Base-by-base conservation (phyloP, 2,797 vertebrate genomes). In the Nyctalus aviator region DNA sequence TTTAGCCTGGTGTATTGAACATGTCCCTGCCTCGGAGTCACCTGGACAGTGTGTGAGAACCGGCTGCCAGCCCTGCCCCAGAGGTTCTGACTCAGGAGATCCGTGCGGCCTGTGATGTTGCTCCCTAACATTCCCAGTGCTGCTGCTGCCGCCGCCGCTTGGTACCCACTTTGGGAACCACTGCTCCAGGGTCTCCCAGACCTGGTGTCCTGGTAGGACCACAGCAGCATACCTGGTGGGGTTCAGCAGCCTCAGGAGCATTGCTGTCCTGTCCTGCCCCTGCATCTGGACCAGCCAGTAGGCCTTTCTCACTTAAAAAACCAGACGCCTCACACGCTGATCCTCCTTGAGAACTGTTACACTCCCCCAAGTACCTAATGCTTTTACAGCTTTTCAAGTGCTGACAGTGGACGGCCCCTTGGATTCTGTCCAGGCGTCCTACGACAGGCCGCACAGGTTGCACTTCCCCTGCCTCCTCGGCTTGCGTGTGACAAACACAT, bases 391-490 rank as follows among this genome's bases (percentile, higher is more conserved):
- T 73, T 77, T 79, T 23, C 5, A 11, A 0, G 14, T 71, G 55
- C 83, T n/a, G 12, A 4, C 57, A 8, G 30, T 41, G 62, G 46
- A 2, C 6, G 6, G n/a, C 8, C 55, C 17, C 3, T 1, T 0
- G 64, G 72, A 3, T 27, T 15, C 53, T 11, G 30, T 32, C 0
- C 10, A 8, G 35, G 0, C 12, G 8, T 2, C 20, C 35, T 1
- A 0, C 0, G 25, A 2, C 21, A 17, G 3, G 1, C 20, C 0
- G 4, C 7, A 4, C 20, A 1, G 66, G 57, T 3, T 6, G 41
- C 0, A 0, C 23, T 3, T 11, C 14, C 30, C 14, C 37, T 25
- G 48, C 75, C 75, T 48, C 21, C 59, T 44, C 5, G 23, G 7
- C 8, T 32, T 11, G 8, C 0, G 3, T 0, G 32, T 3, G 4